Percentiles rank a stretch among this genome's conserved stretches.
Evolutionary conservation across 2,113 vertebrate genomes (phyloP).

Genomic region (Pardalotus punctatus): DNA sequence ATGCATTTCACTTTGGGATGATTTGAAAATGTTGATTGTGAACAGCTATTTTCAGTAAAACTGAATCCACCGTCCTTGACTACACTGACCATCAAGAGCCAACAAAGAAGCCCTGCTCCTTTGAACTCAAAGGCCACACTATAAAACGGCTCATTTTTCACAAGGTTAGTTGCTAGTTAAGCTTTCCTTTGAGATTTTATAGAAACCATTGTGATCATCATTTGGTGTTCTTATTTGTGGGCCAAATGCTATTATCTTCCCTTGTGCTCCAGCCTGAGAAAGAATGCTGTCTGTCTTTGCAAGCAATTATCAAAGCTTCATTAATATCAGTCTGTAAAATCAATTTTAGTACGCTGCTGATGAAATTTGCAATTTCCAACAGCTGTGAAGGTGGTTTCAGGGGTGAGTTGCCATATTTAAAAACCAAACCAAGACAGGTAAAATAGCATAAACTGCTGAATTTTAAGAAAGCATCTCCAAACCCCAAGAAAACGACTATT

Average conservation of each 20-base stretch:
- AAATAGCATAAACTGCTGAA: neutral
- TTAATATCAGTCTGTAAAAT: neutral
- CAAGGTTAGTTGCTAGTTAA: neutral
- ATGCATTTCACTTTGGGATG: neutral
- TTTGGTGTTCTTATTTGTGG: neutral
- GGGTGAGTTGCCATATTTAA: neutral
- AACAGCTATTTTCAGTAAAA: neutral
- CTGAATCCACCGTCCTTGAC: neutral
- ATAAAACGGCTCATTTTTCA: neutral
- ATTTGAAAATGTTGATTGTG: neutral
- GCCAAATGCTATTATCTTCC: neutral
- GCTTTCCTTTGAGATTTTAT: neutral
- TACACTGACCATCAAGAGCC: neutral
- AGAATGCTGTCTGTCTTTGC: neutral
- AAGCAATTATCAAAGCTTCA: neutral
- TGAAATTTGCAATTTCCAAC: neutral
- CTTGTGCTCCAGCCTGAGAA: neutral
- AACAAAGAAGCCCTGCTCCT: neutral
- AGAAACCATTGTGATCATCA: neutral
- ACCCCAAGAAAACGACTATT: neutral
- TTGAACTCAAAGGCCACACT: neutral
- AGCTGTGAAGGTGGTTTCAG: constrained; percentile 20
- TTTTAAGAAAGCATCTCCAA: neutral
- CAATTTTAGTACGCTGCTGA: neutral
- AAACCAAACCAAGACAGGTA: neutral